Evolutionary conservation across 2,113 vertebrate genomes (phyloP), one percentile per base, ranked within the genome.

Genomic region (Syrmaticus mikado): DNA sequence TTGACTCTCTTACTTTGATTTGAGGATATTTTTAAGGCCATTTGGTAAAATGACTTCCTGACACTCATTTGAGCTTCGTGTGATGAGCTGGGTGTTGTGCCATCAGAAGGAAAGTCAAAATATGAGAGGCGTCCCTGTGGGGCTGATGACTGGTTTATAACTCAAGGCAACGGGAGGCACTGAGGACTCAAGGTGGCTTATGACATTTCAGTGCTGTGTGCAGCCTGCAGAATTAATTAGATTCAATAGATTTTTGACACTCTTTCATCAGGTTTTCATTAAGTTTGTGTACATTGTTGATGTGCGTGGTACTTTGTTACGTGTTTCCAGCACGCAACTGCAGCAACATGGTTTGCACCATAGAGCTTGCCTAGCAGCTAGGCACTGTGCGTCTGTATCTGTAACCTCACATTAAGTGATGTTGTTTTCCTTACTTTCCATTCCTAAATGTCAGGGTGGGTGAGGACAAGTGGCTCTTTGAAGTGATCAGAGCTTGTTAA

Each of bases 261-360:
- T 40, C 83, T 93, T 90, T 97, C 85, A 74, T 92, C 73, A 88
- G 70, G 66, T 73, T 94, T 95, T 90, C 73, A 93, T 96, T 95
- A 93, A 66, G 76, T 48, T 85, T 86, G 58, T 50, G 43, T 83
- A 66, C 21, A 1, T 90, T 77, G 55, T 60, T 89, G 50, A 74
- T 93, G 84, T 73, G 82, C 2, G 4, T 87, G 72, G 34, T 71
- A 46, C 91, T 87, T 94, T 83, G 72, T 77, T 87, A 5, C 48
- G 21, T 13, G 8, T 77, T 91, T 87, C 62, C 60, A 77, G 64
- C 78, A 74, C 70, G 72, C 71, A 91, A 50, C 40, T 74, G 75
- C 85, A 2, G 2, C 73, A 74, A 70, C 78, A 15, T 50, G 14
- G 57, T 92, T 80, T 82, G 70, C 7, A 50, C 78, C 28, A 18